Evolutionary conservation across 2,113 vertebrate genomes (phyloP), one percentile per base, ranked within the genome.

Genomic region (Scortum barcoo): DNA sequence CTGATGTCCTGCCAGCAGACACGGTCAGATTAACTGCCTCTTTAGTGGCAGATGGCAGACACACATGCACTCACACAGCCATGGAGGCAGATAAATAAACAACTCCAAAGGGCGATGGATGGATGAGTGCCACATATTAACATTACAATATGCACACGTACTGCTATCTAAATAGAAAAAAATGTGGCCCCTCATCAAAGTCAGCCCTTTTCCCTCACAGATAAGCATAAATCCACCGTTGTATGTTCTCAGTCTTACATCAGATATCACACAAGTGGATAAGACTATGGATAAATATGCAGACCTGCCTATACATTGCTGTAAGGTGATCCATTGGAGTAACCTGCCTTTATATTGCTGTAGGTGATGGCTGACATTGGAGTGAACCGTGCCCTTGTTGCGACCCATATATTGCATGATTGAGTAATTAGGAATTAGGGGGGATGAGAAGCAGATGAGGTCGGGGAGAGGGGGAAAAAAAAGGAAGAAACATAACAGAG

Each of bases 1-100:
- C 63, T 83, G 83, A 91, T 89, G 87, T 88, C 73, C 90, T 85
- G 88, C 86, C 87, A 88, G 88, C 54, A 84, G 72, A 90, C 81
- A 90, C 44, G 85, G 81, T 82, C 81, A 82, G 86, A 92, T 92
- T 85, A 89, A 89, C 72, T 75, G 83, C 77, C 87, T 88, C 77
- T 85, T 93, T 88, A 84, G 63, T 62, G n/a, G n/a, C n/a, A n/a
- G n/a, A n/a, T n/a, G n/a, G 17, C 58, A 62, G 16, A 17, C 69
- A 65, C 40, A 68, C 74, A 53, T 33, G 69, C 0, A 2, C 78
- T 51, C 68, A 38, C 54, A 68, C 60, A 57, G 16, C 2, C 14
- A 33, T 42, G 44, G 61, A 71, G 42, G 61, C 12, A 1, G 36
- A 65, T 58, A 53, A 66, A 85, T 60, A 50, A 79, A 48, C 16